Conservation (phyloP, 2,888 invertebrate species). For the Heliconius ethilla region DNA sequence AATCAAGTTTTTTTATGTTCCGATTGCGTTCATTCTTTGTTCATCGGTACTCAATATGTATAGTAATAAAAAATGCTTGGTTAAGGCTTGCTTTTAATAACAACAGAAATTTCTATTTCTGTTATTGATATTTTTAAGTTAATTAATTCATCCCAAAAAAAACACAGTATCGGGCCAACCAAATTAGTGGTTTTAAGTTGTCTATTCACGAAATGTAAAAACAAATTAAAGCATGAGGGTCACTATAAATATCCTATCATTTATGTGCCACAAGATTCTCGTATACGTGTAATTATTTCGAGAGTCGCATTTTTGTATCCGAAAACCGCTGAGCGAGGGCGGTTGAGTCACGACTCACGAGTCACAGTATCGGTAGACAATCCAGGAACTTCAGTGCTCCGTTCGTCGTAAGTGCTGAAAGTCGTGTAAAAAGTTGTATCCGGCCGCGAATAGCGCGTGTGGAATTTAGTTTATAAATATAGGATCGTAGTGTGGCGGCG, state of each 20-base stretch:
- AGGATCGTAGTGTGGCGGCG: conserved; percentile 53
- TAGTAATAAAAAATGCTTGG: not conserved
- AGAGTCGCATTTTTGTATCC: conserved; percentile 59
- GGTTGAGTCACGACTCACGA: conserved; percentile 62
- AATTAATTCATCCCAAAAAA: not conserved
- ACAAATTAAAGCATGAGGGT: conserved; percentile 58
- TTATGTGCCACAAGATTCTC: conserved; percentile 55
- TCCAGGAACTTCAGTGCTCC: conserved; percentile 74
- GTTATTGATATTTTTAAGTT: not conserved
- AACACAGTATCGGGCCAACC: not conserved
- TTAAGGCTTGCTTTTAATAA: too few species aligned
- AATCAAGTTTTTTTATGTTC: not conserved
- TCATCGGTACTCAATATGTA: not conserved
- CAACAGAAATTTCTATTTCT: not conserved
- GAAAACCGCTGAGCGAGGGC: conserved; percentile 52
- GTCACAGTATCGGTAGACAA: conserved; percentile 64
- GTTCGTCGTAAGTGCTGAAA: conserved; percentile 80
- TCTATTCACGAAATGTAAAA: conserved; percentile 54
- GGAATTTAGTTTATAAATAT: conserved; percentile 81
- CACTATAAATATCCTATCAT: conserved; percentile 65
- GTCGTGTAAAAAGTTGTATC: conserved; percentile 82
- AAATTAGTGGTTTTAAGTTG: conserved; percentile 37
- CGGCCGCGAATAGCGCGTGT: conserved; percentile 73
- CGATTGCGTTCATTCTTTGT: not conserved
- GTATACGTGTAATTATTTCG: conserved; percentile 62